Conservation (phyloP, 2,113 vertebrate genomes). For the Xenopus borealis region DNA sequence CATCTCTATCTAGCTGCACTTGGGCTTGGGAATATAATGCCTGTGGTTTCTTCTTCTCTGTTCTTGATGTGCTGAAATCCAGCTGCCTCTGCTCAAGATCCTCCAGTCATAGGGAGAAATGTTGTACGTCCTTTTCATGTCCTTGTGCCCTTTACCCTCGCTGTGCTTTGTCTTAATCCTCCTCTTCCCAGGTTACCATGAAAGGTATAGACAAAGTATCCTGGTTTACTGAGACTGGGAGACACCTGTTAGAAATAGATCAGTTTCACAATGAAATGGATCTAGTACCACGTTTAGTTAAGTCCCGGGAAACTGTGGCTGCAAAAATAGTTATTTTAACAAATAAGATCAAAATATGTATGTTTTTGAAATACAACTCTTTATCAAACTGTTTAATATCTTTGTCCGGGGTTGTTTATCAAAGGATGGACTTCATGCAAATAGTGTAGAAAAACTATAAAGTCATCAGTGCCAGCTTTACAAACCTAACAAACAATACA, state of each 20-base stretch:
- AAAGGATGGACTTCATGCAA: neutral
- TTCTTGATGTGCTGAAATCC: neutral
- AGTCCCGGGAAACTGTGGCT: slow-evolving; percentile 22
- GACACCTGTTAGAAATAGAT: slow-evolving; percentile 32
- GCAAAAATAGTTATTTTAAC: neutral
- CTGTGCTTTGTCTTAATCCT: slow-evolving; percentile 13
- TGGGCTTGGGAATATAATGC: too few relatives aligned
- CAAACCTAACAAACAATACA: too few relatives aligned
- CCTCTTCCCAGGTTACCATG: slow-evolving; percentile 6
- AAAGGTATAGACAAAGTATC: slow-evolving; percentile 19
- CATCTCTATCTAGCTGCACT: too few relatives aligned
- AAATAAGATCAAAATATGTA: too few relatives aligned
- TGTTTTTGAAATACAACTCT: neutral
- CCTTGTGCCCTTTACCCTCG: slow-evolving; percentile 21
- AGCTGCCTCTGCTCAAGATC: too few relatives aligned
- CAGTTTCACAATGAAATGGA: slow-evolving; percentile 20
- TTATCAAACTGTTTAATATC: neutral
- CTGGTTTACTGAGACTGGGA: slow-evolving; percentile 17
- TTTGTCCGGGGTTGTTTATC: slow-evolving; percentile 9
- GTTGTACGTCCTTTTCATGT: neutral
- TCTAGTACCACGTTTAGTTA: neutral
- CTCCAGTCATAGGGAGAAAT: neutral
- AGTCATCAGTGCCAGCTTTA: too few relatives aligned
- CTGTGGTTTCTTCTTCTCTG: too few relatives aligned
- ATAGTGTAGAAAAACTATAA: neutral